Percentiles rank a stretch among this genome's conserved stretches.
Conservation (phyloP, 2,888 invertebrate genomes). For the Microplitis deprimator region DNA sequence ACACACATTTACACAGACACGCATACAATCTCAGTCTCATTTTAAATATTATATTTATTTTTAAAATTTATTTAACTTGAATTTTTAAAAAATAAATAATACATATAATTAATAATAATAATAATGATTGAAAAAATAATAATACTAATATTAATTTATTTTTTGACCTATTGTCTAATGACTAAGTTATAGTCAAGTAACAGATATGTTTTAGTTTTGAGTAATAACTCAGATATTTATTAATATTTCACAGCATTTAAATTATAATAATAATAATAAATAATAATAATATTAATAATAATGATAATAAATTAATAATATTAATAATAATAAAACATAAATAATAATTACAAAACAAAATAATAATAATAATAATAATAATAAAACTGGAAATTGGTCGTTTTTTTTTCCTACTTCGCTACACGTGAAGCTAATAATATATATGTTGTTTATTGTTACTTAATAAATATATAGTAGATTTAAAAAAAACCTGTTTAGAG, state of each 20-base stretch:
- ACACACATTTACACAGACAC: conserved; percentile 42
- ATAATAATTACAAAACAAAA: conserved; percentile 3
- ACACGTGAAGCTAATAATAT: not conserved
- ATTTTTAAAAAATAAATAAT: conserved; percentile 37
- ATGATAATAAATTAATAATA: not conserved
- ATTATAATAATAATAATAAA: conserved; percentile 1
- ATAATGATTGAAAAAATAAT: conserved; percentile 2
- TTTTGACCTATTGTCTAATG: not conserved
- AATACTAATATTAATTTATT: conserved; percentile 23
- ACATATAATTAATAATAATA: conserved; percentile 30
- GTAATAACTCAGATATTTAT: not conserved
- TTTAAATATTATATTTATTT: conserved; percentile 49
- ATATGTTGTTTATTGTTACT: not conserved
- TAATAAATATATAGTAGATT: not conserved
- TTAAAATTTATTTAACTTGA: conserved; percentile 54
- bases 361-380: conserved; percentile 11
- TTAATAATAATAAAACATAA: not conserved
- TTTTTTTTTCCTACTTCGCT: not conserved
- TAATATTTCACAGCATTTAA: conserved; percentile 19
- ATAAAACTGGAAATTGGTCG: not conserved
- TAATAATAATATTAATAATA: conserved; percentile 1
- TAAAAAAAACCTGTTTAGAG: not conserved
- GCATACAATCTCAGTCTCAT: conserved; percentile 23
- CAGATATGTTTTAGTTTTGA: conserved; percentile 2
- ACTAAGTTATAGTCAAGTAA: conserved; percentile 19